Percentiles rank a stretch among this genome's conserved stretches.
phyloP scores from a whole-genome alignment of 2,797 vertebrate species.

The Melanotaenia maccullochi region DNA sequence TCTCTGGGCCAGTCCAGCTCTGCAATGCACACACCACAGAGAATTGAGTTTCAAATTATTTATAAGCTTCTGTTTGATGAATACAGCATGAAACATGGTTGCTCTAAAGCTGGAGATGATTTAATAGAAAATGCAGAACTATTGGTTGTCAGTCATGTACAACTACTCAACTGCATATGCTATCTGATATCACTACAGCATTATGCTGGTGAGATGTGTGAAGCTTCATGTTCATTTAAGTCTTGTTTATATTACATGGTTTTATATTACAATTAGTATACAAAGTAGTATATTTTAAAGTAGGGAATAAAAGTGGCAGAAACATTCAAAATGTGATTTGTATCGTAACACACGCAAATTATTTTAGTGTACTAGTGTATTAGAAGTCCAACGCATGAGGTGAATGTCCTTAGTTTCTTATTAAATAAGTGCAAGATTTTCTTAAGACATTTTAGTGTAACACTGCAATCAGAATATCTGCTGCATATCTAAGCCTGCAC shows the following conservation, averaged over 20 bases:
- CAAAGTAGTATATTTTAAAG: too few relatives aligned
- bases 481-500: constrained; percentile 29
- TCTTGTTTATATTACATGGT: background rate
- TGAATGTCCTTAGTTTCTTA: constrained; percentile 5
- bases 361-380: background rate
- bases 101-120: constrained; percentile 18
- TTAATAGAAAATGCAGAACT: constrained; percentile 11
- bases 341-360: background rate
- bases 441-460: constrained; percentile 10
- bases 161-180: constrained; percentile 13
- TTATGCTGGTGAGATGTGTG: background rate
- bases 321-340: background rate
- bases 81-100: background rate
- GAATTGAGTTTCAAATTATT: background rate
- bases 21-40: constrained; percentile 73
- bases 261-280: background rate
- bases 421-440: constrained; percentile 5
- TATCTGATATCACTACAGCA: constrained; percentile 12
- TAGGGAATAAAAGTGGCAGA: background rate
- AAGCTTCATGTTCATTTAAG: constrained; percentile 1
- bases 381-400: background rate
- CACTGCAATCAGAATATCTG: constrained; percentile 7
- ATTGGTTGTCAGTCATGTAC: constrained; percentile 4
- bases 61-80: background rate
- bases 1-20: constrained; percentile 99